A percentile compares a stretch with the other conserved stretches of the same genome.
Conservation (phyloP, 2,113 vertebrate species). For the Miniopterus natalensis region DNA sequence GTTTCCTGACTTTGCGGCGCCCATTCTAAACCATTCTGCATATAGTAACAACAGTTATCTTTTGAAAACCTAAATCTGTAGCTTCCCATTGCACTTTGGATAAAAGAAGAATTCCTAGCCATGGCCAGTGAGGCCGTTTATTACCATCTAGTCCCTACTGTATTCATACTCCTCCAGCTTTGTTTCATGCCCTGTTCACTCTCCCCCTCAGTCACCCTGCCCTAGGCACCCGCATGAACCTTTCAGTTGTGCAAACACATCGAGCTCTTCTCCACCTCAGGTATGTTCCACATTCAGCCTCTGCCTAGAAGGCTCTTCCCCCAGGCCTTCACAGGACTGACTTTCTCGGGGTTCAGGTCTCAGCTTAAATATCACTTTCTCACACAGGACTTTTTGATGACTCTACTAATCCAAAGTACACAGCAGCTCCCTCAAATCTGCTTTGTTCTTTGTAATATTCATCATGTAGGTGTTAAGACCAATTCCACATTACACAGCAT, state of each 20-base stretch:
- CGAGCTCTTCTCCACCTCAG: background rate
- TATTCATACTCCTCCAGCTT: background rate
- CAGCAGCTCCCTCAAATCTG: background rate
- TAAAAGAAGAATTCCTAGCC: background rate
- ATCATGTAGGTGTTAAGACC: background rate
- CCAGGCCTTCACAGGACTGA: background rate
- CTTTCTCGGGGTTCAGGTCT: background rate
- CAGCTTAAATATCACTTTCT: background rate
- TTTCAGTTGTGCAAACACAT: background rate
- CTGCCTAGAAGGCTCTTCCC: background rate
- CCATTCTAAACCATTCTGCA: background rate
- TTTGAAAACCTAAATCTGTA: background rate
- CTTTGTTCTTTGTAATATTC: background rate
- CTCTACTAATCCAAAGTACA: background rate
- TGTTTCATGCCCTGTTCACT: background rate
- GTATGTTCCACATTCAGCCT: background rate
- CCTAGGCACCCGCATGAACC: background rate
- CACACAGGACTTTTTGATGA: background rate
- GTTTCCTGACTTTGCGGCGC: background rate
- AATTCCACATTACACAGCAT: background rate
- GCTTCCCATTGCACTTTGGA: background rate
- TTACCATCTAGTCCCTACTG: background rate
- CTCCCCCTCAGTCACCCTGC: background rate
- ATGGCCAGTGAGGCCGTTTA: background rate
- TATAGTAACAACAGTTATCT: background rate